These are phyloP conservation scores for Diplodus sargus DNA, from an alignment of 2,797 vertebrate species.

Conservation along the genomic window DNA sequence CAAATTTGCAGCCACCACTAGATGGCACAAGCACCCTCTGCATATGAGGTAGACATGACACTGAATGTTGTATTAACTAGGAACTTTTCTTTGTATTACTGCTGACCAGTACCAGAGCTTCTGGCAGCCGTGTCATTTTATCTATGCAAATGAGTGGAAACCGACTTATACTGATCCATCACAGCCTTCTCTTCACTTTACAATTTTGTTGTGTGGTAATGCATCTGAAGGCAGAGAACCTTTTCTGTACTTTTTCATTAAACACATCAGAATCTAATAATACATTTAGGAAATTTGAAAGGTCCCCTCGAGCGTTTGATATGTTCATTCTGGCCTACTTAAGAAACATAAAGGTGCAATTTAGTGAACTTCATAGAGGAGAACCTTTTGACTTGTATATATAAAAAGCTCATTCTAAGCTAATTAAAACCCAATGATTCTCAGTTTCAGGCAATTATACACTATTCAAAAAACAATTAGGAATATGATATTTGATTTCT, in stretches of 20 bases:
- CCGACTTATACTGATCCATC: not conserved
- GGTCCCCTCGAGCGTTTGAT: too few species aligned
- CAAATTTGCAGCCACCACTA: constrained; percentile 26
- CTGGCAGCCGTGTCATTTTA: not conserved
- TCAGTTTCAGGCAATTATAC: too few species aligned
- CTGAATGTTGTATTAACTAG: not conserved
- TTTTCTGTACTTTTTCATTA: too few species aligned
- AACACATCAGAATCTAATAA: not conserved
- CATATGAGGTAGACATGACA: not conserved
- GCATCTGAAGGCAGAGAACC: too few species aligned
- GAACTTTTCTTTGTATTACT: not conserved
- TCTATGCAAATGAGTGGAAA: not conserved
- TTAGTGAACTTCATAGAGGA: too few species aligned
- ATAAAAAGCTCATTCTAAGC: too few species aligned
- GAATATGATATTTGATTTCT: too few species aligned
- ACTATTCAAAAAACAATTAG: too few species aligned
- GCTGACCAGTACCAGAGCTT: not conserved
- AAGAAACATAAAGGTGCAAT: too few species aligned
- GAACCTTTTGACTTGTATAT: too few species aligned
- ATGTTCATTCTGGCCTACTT: too few species aligned
- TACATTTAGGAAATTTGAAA: not conserved
- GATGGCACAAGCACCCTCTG: constrained; percentile 24
- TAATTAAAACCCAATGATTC: too few species aligned
- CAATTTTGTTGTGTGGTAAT: not conserved
- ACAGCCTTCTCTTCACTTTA: not conserved